Conservation (phyloP, 2,797 vertebrate species). For the Hemibagrus guttatus region DNA sequence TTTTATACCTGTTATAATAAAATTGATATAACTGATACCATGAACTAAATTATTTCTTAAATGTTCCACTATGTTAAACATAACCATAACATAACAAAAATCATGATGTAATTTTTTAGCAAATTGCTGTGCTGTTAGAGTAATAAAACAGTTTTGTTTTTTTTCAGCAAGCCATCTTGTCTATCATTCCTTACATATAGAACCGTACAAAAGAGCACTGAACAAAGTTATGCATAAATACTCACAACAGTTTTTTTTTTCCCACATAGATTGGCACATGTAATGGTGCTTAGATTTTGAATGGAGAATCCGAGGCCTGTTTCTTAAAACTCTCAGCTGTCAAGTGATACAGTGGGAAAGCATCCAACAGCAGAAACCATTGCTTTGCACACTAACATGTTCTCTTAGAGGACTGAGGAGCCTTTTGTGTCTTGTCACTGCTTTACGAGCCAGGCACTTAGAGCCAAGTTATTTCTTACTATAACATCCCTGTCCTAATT, state of each 20-base stretch:
- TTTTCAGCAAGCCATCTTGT: not conserved
- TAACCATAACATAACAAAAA: too few species aligned
- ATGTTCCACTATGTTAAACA: too few species aligned
- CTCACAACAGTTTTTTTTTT: not conserved
- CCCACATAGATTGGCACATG: not conserved
- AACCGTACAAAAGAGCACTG: not conserved
- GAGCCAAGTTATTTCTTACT: not conserved
- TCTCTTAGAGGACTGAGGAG: not conserved
- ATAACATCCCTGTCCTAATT: not conserved
- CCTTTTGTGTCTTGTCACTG: not conserved
- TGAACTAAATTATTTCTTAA: too few species aligned
- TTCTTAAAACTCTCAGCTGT: not conserved
- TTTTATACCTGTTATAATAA: too few species aligned
- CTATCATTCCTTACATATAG: not conserved
- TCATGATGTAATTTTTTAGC: too few species aligned
- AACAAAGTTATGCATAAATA: not conserved
- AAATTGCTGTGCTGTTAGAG: not conserved
- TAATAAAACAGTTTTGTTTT: not conserved
- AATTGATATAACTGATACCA: too few species aligned
- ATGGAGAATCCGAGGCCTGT: not conserved
- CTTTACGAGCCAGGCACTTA: not conserved
- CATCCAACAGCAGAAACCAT: not conserved
- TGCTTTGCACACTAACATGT: not conserved
- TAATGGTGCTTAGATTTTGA: not conserved
- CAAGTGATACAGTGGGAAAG: not conserved